Evolutionary conservation across 64 coral and sea anemone genomes (phyloP).

Genomic region (Porites australiensis): DNA sequence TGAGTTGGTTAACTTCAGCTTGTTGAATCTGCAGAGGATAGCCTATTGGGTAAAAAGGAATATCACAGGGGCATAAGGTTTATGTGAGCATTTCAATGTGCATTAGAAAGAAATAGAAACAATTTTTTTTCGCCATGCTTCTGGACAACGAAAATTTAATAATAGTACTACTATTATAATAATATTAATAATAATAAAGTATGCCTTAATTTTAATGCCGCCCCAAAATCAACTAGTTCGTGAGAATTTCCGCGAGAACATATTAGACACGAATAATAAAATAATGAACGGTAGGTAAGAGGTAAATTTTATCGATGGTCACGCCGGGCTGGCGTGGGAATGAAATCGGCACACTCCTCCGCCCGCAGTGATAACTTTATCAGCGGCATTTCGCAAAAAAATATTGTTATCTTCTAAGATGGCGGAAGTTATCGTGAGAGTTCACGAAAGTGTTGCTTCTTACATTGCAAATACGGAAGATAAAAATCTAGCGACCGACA

Average conservation of each 20-base stretch:
- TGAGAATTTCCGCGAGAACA: constrained; percentile 46
- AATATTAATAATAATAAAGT: background rate
- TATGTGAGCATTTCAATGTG: background rate
- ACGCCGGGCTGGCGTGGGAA: background rate
- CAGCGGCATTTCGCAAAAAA: background rate
- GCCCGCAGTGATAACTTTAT: background rate
- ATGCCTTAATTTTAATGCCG: background rate
- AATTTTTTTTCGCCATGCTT: background rate
- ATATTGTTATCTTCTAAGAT: no score
- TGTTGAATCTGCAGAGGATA: constrained; percentile 47
- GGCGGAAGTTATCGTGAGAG: no score
- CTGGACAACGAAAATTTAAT: background rate
- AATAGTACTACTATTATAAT: background rate
- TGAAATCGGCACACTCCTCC: background rate
- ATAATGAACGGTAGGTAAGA: constrained; percentile 1
- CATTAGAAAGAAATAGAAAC: background rate
- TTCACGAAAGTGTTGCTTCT: no score
- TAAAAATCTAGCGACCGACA: background rate
- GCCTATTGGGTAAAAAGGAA: no score
- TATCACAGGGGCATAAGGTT: no score
- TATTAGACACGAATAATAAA: constrained; percentile 8
- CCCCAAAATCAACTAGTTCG: constrained; percentile 29
- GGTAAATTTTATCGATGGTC: constrained; percentile 1
- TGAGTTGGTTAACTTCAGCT: constrained; percentile 46
- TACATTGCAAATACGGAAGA: no score